A percentile compares a stretch with the other conserved stretches of the same genome.
phyloP scores from a whole-genome alignment of 2,113 vertebrate genomes.

The western clawed frog (Xenopus tropicalis) region UCB_Xtro_10.0 CM004446.2:123508001-123508500 shows the following conservation, averaged over 20 bases:
- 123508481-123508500: neutral
- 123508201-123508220: slow-evolving; percentile 5
- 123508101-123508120: too few relatives aligned
- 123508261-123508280: neutral
- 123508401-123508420: neutral
- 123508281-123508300: neutral
- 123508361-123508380: neutral
- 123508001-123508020: too few relatives aligned
- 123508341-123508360: neutral
- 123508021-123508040: too few relatives aligned
- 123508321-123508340: neutral
- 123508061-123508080: too few relatives aligned
- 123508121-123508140: too few relatives aligned
- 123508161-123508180: too few relatives aligned
- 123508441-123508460: neutral
- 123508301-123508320: neutral
- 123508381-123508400: neutral
- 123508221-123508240: neutral
- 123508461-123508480: neutral
- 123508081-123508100: too few relatives aligned
- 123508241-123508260: neutral
- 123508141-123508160: too few relatives aligned
- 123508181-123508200: neutral
- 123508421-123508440: neutral
- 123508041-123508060: too few relatives aligned